Conservation (phyloP, 1,140 invertebrate genomes). For the Protaetia brevitarsis region DNA sequence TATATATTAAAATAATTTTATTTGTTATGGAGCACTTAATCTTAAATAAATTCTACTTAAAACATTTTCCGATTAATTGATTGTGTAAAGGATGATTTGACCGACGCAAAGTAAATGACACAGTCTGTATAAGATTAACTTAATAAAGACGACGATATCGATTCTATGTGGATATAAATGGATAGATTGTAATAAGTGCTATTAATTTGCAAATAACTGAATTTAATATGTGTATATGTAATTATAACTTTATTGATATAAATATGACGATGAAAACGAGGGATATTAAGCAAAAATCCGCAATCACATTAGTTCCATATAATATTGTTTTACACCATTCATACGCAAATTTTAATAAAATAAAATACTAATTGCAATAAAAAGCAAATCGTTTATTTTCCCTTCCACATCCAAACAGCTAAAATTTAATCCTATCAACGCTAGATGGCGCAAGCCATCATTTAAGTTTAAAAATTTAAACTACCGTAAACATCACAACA, state of each 20-base stretch:
- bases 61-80: too few relatives aligned
- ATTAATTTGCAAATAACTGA: slow-evolving; percentile 2
- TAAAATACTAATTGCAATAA: slow-evolving; percentile 28
- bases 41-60: too few relatives aligned
- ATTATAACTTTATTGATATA: background rate
- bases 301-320: slow-evolving; percentile 37
- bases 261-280: slow-evolving; percentile 8
- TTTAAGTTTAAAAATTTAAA: too few relatives aligned
- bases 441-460: too few relatives aligned
- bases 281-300: slow-evolving; percentile 33
- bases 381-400: background rate
- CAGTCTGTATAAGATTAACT: too few relatives aligned
- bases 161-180: background rate
- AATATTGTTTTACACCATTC: slow-evolving; percentile 44
- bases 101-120: too few relatives aligned
- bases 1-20: too few relatives aligned
- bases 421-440: too few relatives aligned
- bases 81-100: too few relatives aligned
- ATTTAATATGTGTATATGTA: background rate
- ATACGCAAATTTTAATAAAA: slow-evolving; percentile 45
- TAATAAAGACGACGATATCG: too few relatives aligned
- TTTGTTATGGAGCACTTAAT: too few relatives aligned
- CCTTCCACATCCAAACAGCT: background rate
- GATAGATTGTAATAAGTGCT: slow-evolving; percentile 5
- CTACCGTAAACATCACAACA: too few relatives aligned